phyloP scores from a whole-genome alignment of 2,888 invertebrate species.

The Diachrysia chrysitis region DNA sequence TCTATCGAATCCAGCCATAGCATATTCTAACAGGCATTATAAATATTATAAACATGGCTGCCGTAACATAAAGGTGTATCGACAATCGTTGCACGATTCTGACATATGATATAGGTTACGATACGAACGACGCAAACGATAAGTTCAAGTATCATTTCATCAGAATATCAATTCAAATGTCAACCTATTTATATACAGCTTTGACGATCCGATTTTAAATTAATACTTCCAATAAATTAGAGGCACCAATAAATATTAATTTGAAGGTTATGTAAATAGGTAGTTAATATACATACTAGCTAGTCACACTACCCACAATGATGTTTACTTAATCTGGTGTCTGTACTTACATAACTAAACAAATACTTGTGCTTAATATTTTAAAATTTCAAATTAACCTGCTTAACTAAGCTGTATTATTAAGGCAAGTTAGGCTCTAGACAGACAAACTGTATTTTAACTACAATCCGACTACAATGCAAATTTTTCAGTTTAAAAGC shows the following conservation, averaged over 20 bases:
- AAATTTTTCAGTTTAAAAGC: too few species aligned
- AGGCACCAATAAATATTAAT: slow-evolving; percentile 47
- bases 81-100: slow-evolving; percentile 53
- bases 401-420: neutral
- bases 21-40: slow-evolving; percentile 30
- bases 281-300: slow-evolving; percentile 38
- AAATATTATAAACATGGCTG: slow-evolving; percentile 50
- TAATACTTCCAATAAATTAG: slow-evolving; percentile 36
- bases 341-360: slow-evolving; percentile 36
- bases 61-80: slow-evolving; percentile 36
- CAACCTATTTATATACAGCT: slow-evolving; percentile 43
- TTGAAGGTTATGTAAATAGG: slow-evolving; percentile 51
- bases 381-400: neutral
- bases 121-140: slow-evolving; percentile 43
- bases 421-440: too few species aligned
- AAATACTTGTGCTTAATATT: slow-evolving; percentile 24
- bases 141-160: slow-evolving; percentile 62
- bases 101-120: slow-evolving; percentile 62
- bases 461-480: too few species aligned
- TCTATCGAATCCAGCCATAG: neutral
- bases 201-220: slow-evolving; percentile 27
- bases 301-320: slow-evolving; percentile 12
- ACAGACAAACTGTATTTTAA: too few species aligned
- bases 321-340: neutral
- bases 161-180: slow-evolving; percentile 56